Evolutionary conservation across 2,113 vertebrate species (phyloP).

Genomic region (Apteryx owenii): DNA sequence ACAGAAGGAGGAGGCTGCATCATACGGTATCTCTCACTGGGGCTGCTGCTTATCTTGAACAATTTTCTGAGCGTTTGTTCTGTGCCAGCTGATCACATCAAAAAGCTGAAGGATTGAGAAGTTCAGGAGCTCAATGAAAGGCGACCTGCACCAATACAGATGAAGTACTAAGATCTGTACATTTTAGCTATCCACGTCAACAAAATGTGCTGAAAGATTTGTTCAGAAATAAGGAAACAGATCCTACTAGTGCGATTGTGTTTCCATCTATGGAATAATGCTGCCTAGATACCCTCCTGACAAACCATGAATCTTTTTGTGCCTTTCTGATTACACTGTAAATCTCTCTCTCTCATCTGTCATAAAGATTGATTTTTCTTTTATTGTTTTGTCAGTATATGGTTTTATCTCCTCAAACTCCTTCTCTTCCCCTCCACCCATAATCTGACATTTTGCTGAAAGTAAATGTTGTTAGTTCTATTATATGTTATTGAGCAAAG

Average conservation of each 20-base stretch:
- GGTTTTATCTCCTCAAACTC: slow-evolving; percentile 63
- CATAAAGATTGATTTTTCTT: slow-evolving; percentile 63
- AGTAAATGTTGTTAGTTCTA: background rate
- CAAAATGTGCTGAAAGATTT: background rate
- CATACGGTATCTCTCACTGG: background rate
- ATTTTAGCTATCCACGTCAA: background rate
- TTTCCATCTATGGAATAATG: background rate
- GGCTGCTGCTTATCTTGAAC: background rate
- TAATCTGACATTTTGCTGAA: slow-evolving; percentile 66
- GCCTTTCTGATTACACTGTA: slow-evolving; percentile 48
- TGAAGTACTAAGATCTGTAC: background rate
- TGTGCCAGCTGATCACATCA: background rate
- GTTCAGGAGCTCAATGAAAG: background rate
- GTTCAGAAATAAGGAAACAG: background rate
- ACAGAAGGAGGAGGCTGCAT: background rate
- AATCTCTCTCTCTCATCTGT: slow-evolving; percentile 58
- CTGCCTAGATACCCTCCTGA: background rate
- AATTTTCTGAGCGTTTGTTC: background rate
- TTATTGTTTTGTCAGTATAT: slow-evolving; percentile 69
- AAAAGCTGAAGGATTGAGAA: background rate
- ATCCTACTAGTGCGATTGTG: background rate
- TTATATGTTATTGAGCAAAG: background rate
- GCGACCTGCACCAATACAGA: background rate
- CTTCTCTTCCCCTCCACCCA: slow-evolving; percentile 32
- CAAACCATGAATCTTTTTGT: slow-evolving; percentile 14